These are phyloP conservation scores for Aurelia aurita DNA, from an alignment of 30 jellyfish, hydroid and myxozoan genomes.

Conservation along the genomic window DNA sequence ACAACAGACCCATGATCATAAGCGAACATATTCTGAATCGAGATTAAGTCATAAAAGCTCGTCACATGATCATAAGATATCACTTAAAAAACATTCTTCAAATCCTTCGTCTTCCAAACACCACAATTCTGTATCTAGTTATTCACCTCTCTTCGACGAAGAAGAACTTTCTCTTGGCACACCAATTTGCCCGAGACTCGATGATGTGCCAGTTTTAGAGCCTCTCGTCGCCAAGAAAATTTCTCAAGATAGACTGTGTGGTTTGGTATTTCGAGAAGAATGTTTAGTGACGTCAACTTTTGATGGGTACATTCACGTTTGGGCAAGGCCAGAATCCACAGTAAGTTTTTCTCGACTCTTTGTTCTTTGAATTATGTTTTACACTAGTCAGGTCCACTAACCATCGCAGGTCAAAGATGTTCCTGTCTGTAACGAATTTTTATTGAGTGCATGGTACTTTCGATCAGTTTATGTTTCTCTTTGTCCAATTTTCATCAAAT, in stretches of 20 bases:
- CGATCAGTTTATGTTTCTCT: no score
- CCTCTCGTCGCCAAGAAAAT: constrained; percentile 94
- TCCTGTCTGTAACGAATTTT: no score
- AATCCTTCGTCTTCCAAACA: constrained; percentile 69
- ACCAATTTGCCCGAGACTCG: constrained; percentile 83
- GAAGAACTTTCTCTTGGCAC: constrained; percentile 82
- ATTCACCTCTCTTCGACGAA: constrained; percentile 74
- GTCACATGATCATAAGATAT: constrained; percentile 23
- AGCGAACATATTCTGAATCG: constrained; percentile 26
- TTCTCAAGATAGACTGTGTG: constrained; percentile 89
- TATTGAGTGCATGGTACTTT: no score
- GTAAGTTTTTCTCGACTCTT: constrained; percentile 41
- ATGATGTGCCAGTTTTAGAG: constrained; percentile 80
- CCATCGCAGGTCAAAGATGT: no score
- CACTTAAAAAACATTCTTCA: constrained; percentile 63
- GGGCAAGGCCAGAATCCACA: constrained; percentile 94
- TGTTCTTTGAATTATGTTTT: no score
- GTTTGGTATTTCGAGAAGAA: constrained; percentile 90
- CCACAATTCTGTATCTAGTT: constrained; percentile 82
- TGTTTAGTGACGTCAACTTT: constrained; percentile 89
- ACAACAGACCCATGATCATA: constrained; percentile 12
- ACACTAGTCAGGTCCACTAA: no score
- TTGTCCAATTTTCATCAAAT: no score
- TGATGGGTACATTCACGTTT: constrained; percentile 94
- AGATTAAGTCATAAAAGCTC: constrained; percentile 38